Evolutionary conservation across 2,888 invertebrate genomes (phyloP).

Genomic region (Agonum fuliginosum): DNA sequence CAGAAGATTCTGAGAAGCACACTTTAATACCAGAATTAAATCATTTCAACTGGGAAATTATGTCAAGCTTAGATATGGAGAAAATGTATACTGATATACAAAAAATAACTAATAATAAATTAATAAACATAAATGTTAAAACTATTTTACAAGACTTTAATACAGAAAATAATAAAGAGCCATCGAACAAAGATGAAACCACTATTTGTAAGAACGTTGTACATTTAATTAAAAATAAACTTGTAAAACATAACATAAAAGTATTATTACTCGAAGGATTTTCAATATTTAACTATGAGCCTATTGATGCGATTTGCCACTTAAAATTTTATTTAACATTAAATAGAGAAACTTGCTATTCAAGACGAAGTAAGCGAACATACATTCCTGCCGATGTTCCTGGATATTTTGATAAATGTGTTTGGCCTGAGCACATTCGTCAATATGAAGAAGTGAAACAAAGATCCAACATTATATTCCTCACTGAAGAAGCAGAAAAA

Average conservation of each 20-base stretch:
- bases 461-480: slow-evolving; percentile 67
- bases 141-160: slow-evolving; percentile 30
- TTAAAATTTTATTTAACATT: slow-evolving; percentile 85
- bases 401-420: slow-evolving; percentile 90
- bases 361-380: slow-evolving; percentile 77
- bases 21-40: slow-evolving; percentile 78
- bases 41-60: slow-evolving; percentile 85
- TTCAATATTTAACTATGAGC: slow-evolving; percentile 81
- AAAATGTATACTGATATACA: slow-evolving; percentile 79
- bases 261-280: slow-evolving; percentile 87
- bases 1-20: slow-evolving; percentile 80
- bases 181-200: slow-evolving; percentile 63
- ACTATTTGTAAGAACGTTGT: slow-evolving; percentile 61
- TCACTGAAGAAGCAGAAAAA: slow-evolving; percentile 65
- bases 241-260: slow-evolving; percentile 69
- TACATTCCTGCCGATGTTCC: slow-evolving; percentile 92
- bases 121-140: slow-evolving; percentile 24
- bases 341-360: slow-evolving; percentile 80
- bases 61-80: slow-evolving; percentile 83
- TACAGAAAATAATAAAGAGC: slow-evolving; percentile 49
- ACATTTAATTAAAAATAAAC: slow-evolving; percentile 60
- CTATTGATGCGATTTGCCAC: slow-evolving; percentile 81
- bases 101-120: slow-evolving; percentile 68
- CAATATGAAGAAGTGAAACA: slow-evolving; percentile 73
- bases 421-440: slow-evolving; percentile 91